These are phyloP conservation scores for Syrista parreyssii DNA, from an alignment of 2,888 invertebrate species.

Conservation along the genomic window DNA sequence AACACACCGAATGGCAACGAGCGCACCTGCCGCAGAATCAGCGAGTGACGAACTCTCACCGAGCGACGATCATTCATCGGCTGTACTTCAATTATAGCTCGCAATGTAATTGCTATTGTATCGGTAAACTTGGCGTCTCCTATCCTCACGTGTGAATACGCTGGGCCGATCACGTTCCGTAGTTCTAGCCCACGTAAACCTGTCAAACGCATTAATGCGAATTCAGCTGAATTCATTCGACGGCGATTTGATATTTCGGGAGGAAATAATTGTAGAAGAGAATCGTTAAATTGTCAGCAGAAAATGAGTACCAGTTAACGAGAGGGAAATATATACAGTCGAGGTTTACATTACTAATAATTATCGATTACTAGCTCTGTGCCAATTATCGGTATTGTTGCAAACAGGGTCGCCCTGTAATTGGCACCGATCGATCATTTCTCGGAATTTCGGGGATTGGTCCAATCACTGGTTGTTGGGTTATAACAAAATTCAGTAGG, in stretches of 20 bases:
- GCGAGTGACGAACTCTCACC: slow-evolving; percentile 23
- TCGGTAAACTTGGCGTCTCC: slow-evolving; percentile 46
- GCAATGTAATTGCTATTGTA: slow-evolving; percentile 49
- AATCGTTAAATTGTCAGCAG: neutral
- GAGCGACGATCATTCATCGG: slow-evolving; percentile 30
- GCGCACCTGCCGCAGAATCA: slow-evolving; percentile 50
- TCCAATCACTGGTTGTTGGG: neutral
- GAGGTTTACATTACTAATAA: neutral
- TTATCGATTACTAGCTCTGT: neutral
- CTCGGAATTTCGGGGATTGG: neutral
- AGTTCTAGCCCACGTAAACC: slow-evolving; percentile 3
- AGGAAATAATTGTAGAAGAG: neutral
- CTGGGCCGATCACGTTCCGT: slow-evolving; percentile 14
- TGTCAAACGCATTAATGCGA: slow-evolving; percentile 1
- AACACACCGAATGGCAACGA: slow-evolving; percentile 41
- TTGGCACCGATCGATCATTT: neutral
- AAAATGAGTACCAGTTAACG: neutral
- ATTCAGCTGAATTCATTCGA: neutral
- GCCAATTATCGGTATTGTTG: neutral
- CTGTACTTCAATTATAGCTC: slow-evolving; percentile 46
- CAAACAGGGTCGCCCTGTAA: neutral
- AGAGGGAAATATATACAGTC: neutral
- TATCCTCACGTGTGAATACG: neutral
- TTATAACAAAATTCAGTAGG: too few relatives aligned
- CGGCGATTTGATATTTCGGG: too few relatives aligned